Base-by-base conservation (phyloP, 2,113 vertebrate species). In the Anoura caudifer region DNA sequence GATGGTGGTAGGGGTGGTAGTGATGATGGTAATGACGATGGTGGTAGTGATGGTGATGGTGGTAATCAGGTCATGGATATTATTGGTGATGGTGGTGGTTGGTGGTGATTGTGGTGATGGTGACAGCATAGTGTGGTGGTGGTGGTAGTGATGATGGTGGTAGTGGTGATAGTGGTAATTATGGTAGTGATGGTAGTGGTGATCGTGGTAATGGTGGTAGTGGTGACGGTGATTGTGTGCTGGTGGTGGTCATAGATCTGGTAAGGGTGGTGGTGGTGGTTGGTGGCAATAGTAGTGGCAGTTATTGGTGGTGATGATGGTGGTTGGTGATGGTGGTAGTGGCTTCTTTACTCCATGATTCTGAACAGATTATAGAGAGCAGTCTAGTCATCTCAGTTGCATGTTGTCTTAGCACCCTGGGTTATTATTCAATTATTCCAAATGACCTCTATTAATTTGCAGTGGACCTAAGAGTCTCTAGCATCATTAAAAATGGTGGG, bases 361-460 rank as follows among this genome's bases (percentile, higher is more conserved):
- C 61, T 95, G 31, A 75, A 65, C 5, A 87, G 47, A 65, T n/a
- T 86, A 80, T 59, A 70, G 5, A 69, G 43, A 81, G 15, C 75
- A 11, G 3, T 81, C 20, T 76, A 47, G 24, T 83, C 54, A 50
- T 67, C 43, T 86, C 94, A 82, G 14, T 38, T 70, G 12, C 33
- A n/a, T 63, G 56, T 79, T 63, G 10, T 47, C 38, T 84, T 28
- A 50, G 31, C n/a, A n/a, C 20, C 19, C 47, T 90, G 50, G 80
- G 31, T 52, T 80, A 15, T 67, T 95, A 89, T 45, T 92, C 38
- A 70, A 1, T 90, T 79, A 87, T 67, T 41, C 77, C n/a, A 87
- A 95, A 76, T 93, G 67, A 79, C 19, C 16, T 69, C 8, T 76
- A 63, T 91, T 72, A 50, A 76, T 89, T 89, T 75, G 52, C 38